These are phyloP conservation scores for Drosophila jambulina DNA, from an alignment of 1,140 invertebrate genomes.

Conservation along the genomic window DNA sequence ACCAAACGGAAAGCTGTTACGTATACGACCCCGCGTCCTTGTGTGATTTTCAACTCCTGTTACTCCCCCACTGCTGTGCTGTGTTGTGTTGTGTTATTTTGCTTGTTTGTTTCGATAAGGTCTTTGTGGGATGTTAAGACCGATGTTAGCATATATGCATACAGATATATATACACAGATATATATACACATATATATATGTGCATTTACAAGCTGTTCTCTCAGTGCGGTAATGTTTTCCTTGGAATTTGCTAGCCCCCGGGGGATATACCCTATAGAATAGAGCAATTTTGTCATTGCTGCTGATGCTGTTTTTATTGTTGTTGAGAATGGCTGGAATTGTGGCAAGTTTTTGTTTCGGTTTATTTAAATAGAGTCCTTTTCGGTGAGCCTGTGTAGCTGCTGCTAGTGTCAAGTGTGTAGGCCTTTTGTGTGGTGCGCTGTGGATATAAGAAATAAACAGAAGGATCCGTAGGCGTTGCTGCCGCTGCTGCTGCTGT, in stretches of 20 bases:
- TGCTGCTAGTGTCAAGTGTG: constrained; percentile 33
- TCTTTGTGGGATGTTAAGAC: constrained; percentile 32
- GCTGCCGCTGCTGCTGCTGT: constrained; percentile 15
- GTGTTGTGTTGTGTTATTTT: constrained; percentile 13
- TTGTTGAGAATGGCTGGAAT: constrained; percentile 30
- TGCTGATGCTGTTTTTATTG: constrained; percentile 7
- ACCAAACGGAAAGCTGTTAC: constrained; percentile 12
- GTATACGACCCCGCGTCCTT: constrained; percentile 19
- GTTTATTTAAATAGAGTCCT: constrained; percentile 53
- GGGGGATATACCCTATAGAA: constrained; percentile 19
- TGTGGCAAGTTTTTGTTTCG: constrained; percentile 50
- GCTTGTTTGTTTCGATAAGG: constrained; percentile 51
- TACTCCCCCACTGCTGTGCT: background rate
- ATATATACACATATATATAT: background rate
- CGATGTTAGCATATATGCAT: constrained; percentile 17
- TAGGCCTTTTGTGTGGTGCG: constrained; percentile 46
- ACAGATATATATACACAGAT: constrained; percentile 1
- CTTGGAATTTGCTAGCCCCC: constrained; percentile 34
- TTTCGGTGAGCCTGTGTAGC: constrained; percentile 5
- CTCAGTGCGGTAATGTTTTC: constrained; percentile 45
- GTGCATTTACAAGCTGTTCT: constrained; percentile 37
- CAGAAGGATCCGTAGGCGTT: constrained; percentile 34
- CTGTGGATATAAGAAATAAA: constrained; percentile 47
- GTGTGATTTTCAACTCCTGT: constrained; percentile 16
- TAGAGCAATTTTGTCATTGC: constrained; percentile 44